Evolutionary conservation across 2,797 vertebrate genomes (phyloP), one percentile per base, ranked within the genome.

Genomic region (Hippoglossus hippoglossus): DNA sequence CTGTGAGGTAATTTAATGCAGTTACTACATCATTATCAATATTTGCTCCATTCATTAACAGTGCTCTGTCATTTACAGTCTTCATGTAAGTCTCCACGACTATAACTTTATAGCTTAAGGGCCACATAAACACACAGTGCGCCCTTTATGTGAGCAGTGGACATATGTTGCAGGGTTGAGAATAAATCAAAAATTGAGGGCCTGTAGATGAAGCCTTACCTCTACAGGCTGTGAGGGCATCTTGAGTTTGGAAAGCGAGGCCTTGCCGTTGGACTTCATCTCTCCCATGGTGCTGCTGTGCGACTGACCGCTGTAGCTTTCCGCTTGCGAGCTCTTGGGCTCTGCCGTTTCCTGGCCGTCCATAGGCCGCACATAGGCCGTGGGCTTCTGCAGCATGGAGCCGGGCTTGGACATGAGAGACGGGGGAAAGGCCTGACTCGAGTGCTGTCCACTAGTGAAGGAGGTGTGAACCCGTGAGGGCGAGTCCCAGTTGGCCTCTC

Each of bases 281-380:
- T 99, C 98, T 46, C 95, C 95, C 87, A 96, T 94, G 49, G 89
- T 91, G 87, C 94, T 91, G 92, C 96, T 86, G 88, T 99, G 97
- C 4, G 94, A 93, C 85, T 98, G 97, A 60, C 94, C 88, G 8
- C 96, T 92, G 89, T 97, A 99, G 92, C 95, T 95, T 92, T 99
- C 98, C 0, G 96, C 95, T 60, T 97, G 89, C n/a, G 97, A 89
- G 79, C 95, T 91, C 92, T 98, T 98, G 89, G 97, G 93, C 93
- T 99, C 98, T 77, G 96, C 94, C 18, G 98, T 98, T 71, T 99
- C 98, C 90, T 98, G 98, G 81, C 98, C 98, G 13, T 99, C 98
- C 98, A 99, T 99, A 49, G 98, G 98, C 92, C 98, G 94, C 4
- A 99, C 98, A n/a, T 99, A 99, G 2, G 98, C 98, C 5, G 98